Evolutionary conservation across 1,140 invertebrate species (phyloP), one percentile per base, ranked within the genome.

Genomic region (Chironomus striatipennis): DNA sequence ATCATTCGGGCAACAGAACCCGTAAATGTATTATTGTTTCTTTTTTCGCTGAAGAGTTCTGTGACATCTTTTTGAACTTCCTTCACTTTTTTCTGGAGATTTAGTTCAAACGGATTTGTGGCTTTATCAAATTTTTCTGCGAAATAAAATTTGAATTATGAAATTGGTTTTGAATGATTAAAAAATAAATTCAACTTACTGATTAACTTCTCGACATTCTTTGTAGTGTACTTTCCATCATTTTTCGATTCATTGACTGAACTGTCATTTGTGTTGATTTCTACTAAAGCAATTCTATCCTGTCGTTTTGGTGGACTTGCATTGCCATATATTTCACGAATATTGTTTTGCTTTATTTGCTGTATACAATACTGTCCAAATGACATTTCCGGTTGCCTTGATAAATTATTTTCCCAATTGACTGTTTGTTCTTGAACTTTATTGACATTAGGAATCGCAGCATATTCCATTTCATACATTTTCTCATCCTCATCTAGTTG

Each of bases 391-490:
- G n/a, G 9, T 20, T 18, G 17, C 20, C 65, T 70, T 15, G 47
- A 57, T n/a, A 57, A 12, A 57, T 57, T 57, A 5, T 57, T n/a
- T 18, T 70, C 65, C 65, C 65, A 70, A 7, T 18, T 18, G 1
- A 9, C 5, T 6, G 18, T 70, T 18, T 18, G 7, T 70, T 20
- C 65, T 20, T 21, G 9, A 2, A 17, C 1, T 20, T 70, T 9
- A 20, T 70, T 9, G 9, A 70, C 18, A 6, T 12, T 0, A 8
- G 65, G 65, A 20, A 70, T 70, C 5, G 10, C 65, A 70, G 65
- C 65, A 70, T 70, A 70, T 70, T 70, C 65, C 65, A 70, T 70
- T 21, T 70, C 65, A 9, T 70, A 17, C 7, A 8, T 21, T 70
- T 9, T 70, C 10, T 70, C 65, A 20, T 70, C 65, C 18, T 70